Evolutionary conservation across 1,140 invertebrate species (phyloP).

Genomic region (Leguminivora glycinivorella): DNA sequence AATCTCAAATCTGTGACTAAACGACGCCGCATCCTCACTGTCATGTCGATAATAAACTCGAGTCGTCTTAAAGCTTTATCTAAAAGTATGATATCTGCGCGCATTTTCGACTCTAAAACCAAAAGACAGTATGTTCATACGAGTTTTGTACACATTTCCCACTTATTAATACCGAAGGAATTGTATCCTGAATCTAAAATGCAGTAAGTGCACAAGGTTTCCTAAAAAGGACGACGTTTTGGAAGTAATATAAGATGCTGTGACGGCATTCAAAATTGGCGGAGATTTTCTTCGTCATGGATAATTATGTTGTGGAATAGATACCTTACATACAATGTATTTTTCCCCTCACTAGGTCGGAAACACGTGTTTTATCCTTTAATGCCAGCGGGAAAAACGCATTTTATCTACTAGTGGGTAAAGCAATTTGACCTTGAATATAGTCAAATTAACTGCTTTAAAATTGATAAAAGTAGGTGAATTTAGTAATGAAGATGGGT

Average conservation of each 20-base stretch:
- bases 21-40: too few species aligned
- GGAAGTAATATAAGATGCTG: background rate
- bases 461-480: too few species aligned
- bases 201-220: background rate
- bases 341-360: background rate
- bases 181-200: background rate
- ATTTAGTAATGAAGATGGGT: too few species aligned
- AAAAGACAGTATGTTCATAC: background rate
- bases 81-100: background rate
- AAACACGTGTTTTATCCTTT: too few species aligned
- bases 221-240: background rate
- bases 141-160: background rate
- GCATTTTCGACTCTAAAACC: background rate
- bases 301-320: background rate
- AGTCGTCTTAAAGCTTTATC: too few species aligned
- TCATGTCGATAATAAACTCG: too few species aligned
- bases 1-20: too few species aligned
- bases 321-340: slow-evolving; percentile 10
- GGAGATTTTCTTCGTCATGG: slow-evolving; percentile 13
- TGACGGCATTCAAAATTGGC: background rate
- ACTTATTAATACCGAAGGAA: background rate
- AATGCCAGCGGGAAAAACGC: too few species aligned
- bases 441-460: too few species aligned
- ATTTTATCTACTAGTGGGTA: too few species aligned
- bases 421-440: too few species aligned